Percentiles rank a stretch among this genome's conserved stretches.
phyloP scores from a whole-genome alignment of 2,797 vertebrate genomes.

The Pristis pectinata region DNA sequence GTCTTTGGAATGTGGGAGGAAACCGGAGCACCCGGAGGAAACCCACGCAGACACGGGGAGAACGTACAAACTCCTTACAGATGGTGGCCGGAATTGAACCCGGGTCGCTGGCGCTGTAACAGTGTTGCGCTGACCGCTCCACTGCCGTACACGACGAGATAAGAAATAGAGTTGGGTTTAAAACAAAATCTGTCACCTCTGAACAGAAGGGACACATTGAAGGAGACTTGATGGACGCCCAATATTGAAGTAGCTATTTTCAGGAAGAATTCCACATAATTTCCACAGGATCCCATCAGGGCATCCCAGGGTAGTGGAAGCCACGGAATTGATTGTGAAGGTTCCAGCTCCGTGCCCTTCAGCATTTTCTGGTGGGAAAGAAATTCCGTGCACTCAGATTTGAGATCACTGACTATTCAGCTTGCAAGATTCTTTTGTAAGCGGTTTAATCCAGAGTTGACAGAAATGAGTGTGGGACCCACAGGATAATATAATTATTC shows the following conservation, averaged over 20 bases:
- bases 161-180: neutral
- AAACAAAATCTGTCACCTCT: neutral
- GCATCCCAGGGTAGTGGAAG: neutral
- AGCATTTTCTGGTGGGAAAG: neutral
- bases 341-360: neutral
- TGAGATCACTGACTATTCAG: neutral
- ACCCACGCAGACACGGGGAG: no score
- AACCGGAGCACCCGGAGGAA: no score
- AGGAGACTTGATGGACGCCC: neutral
- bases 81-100: no score
- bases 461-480: slow-evolving; percentile 4
- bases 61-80: no score
- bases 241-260: neutral
- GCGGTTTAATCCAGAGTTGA: slow-evolving; percentile 17
- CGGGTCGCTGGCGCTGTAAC: no score
- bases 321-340: neutral
- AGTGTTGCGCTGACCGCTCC: no score
- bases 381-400: neutral
- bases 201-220: neutral
- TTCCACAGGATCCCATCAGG: neutral
- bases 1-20: no score
- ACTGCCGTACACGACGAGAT: no score
- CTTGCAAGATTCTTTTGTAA: neutral
- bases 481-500: neutral
- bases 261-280: neutral